Base-by-base conservation (phyloP, 2,113 vertebrate species). In the Penelope pileata region DNA sequence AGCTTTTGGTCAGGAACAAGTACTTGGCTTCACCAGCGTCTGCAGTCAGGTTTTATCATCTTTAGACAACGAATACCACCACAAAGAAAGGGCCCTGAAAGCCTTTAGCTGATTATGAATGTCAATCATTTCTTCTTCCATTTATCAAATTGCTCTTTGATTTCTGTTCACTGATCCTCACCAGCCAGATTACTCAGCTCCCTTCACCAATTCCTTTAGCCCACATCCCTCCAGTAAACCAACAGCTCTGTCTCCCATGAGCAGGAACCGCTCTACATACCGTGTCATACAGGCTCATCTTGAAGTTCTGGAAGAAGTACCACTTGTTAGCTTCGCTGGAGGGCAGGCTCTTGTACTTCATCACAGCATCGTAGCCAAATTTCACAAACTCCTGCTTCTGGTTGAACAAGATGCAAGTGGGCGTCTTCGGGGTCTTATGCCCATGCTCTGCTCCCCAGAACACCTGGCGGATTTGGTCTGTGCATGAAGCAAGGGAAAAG, bases 341-440 rank as follows among this genome's bases (percentile, higher is more conserved):
- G 24, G n/a, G 7, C 86, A 93, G 64, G 0, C 1, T 92, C 22
- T 66, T 38, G 67, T 97, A 97, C 18, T 56, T 53, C 62, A 47
- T 93, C 67, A 96, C 58, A 53, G 95, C 94, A 54, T 96, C 74
- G 10, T 92, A 97, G 60, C 96, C 97, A 94, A 97, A 97, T 8
- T 4, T 83, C 14, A 12, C 30, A 64, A 96, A 94, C 45, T 93
- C 45, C 45, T 53, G 12, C 8, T 96, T 24, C 80, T 91, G n/a
- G 51, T 95, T 63, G 54, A 97, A 97, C 26, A 97, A 75, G 69
- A 96, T 68, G 56, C 96, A 92, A 0, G 84, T 97, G 23, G 93
- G 95, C 0, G 30, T 93, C 86, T 97, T 94, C 0, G 16, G 12
- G 30, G 90, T 94, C 7, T 60, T 91, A 7, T 84, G 1, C 15